Percentiles rank a stretch among this genome's conserved stretches.
phyloP scores from a whole-genome alignment of 2,113 vertebrate genomes.

The Thryonomys swinderianus region DNA sequence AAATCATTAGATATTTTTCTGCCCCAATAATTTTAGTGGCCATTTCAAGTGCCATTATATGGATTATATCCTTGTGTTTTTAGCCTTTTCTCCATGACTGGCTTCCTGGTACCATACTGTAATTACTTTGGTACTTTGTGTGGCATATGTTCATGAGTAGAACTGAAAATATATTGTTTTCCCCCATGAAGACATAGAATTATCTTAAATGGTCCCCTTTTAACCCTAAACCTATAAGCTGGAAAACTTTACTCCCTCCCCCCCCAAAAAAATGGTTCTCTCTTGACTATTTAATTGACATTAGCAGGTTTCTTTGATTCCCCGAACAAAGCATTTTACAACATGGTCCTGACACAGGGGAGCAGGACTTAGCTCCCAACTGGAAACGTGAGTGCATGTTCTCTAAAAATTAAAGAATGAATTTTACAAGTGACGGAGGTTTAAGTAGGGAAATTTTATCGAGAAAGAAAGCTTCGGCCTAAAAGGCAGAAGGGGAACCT shows the following conservation, averaged over 20 bases:
- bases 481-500: too few species aligned
- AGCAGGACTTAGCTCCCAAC: constrained; percentile 42
- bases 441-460: too few species aligned
- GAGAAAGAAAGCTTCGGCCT: too few species aligned
- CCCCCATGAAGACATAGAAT: neutral
- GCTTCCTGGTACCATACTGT: neutral
- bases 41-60: neutral
- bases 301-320: constrained; percentile 32
- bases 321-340: constrained; percentile 24
- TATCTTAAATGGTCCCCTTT: neutral
- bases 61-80: neutral
- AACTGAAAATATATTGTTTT: neutral
- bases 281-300: constrained; percentile 3
- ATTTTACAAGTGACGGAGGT: too few species aligned
- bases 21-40: neutral
- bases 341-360: constrained; percentile 12
- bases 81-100: neutral
- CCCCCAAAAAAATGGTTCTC: neutral
- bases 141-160: neutral
- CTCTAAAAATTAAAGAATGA: too few species aligned
- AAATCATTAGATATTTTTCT: constrained; percentile 53
- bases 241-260: neutral
- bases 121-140: neutral
- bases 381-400: neutral
- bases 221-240: neutral